These are phyloP conservation scores for Tetramorium bicarinatum DNA, from an alignment of 2,888 invertebrate genomes.

Conservation along the genomic window DNA sequence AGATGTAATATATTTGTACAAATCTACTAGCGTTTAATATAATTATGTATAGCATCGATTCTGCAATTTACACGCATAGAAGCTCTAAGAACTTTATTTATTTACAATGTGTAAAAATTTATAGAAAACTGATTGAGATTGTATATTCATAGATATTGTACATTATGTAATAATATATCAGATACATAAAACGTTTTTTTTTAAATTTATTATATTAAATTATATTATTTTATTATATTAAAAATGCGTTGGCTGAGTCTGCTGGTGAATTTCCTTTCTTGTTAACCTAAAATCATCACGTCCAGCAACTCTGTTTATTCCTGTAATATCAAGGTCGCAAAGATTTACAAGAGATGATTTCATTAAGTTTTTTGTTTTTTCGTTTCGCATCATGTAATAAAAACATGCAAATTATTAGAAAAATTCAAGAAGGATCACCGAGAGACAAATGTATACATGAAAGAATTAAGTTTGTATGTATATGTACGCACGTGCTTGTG, in stretches of 20 bases:
- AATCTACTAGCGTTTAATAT: background rate
- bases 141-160: background rate
- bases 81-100: slow-evolving; percentile 6
- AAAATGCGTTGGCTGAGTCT: background rate
- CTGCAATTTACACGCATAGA: background rate
- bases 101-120: background rate
- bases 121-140: background rate
- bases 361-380: background rate
- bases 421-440: background rate
- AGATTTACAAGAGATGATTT: background rate
- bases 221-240: background rate
- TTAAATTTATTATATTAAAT: too few relatives aligned
- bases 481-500: background rate
- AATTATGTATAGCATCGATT: slow-evolving; percentile 8
- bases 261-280: background rate
- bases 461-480: too few relatives aligned
- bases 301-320: background rate
- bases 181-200: background rate
- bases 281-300: background rate
- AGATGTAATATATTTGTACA: slow-evolving; percentile 8
- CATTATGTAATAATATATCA: background rate
- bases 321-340: background rate
- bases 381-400: background rate
- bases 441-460: background rate
- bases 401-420: background rate